Base-by-base conservation (phyloP, 2,113 vertebrate species). In the Heterotis niloticus region DNA sequence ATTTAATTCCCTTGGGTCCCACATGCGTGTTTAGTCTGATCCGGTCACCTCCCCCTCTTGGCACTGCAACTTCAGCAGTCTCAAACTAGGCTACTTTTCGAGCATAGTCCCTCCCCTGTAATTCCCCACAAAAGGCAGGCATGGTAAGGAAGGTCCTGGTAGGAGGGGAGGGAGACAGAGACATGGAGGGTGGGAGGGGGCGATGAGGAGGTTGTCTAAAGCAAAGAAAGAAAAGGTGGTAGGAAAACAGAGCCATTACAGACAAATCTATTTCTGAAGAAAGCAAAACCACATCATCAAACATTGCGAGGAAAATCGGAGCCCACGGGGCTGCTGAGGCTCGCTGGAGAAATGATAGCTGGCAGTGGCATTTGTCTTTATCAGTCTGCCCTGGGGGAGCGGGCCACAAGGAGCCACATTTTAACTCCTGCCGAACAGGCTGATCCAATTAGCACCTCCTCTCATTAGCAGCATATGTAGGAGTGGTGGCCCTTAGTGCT, bases 231-330 rank as follows among this genome's bases (percentile, higher is more conserved):
- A 68, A 79, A 79, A 85, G 86, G 81, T 86, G 87, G 85, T 87
- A 88, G 91, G 91, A 91, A 92, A 93, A 92, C 90, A 93, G 90
- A 92, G 89, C 90, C 90, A 91, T 93, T 91, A 91, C 87, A 90
- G 91, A 92, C 90, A 91, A 92, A 93, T 93, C 92, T 93, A 91
- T 93, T 91, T 92, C 88, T 90, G 89, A 91, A 89, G 90, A 92
- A 92, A 92, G 90, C 91, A 92, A 92, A 93, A 93, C 92, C 91
- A 93, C 90, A 92, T 91, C 92, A 92, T 93, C 91, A 93, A 92
- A 92, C 90, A 93, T 88, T 83, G 86, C 88, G 89, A 89, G 88
- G 89, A 89, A 89, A 92, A 91, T 86, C 83, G 79, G 86, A 82
- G 88, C 87, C 88, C 88, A 88, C 81, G 69, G 88, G 91, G 83